Percentiles rank a stretch among this genome's conserved stretches.
Conservation (phyloP, 2,888 invertebrate species). For the Orthonychiurus folsomi region DNA sequence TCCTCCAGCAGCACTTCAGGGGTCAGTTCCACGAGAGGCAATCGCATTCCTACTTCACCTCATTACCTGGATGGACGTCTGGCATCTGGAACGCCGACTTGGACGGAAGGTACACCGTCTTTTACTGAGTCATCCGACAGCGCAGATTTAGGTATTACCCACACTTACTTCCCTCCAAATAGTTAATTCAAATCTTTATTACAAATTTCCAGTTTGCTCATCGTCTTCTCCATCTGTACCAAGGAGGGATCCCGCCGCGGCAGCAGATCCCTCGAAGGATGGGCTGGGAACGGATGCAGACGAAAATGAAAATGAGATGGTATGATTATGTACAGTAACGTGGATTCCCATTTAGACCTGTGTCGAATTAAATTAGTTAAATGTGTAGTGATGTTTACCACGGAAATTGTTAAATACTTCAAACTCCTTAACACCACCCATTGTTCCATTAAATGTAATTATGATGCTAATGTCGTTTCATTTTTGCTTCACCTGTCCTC, state of each 20-base stretch:
- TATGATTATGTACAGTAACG: too few relatives aligned
- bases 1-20: constrained; percentile 53
- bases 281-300: constrained; percentile 15
- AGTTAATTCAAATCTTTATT: neutral
- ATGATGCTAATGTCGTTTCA: too few relatives aligned
- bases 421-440: too few relatives aligned
- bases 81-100: constrained; percentile 73
- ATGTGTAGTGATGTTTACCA: too few relatives aligned
- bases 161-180: neutral
- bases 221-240: neutral
- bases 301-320: constrained; percentile 34
- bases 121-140: constrained; percentile 95
- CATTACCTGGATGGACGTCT: constrained; percentile 51
- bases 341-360: too few relatives aligned
- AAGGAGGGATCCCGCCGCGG: neutral
- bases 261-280: constrained; percentile 1
- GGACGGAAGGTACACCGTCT: constrained; percentile 93
- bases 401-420: too few relatives aligned
- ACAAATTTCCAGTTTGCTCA: neutral
- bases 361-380: too few relatives aligned
- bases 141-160: constrained; percentile 62
- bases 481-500: too few relatives aligned
- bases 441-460: too few relatives aligned
- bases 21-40: constrained; percentile 29
- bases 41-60: constrained; percentile 28